These are phyloP conservation scores for Poeciliopsis turneri DNA, from an alignment of 2,797 vertebrate species.

Conservation along the genomic window DNA sequence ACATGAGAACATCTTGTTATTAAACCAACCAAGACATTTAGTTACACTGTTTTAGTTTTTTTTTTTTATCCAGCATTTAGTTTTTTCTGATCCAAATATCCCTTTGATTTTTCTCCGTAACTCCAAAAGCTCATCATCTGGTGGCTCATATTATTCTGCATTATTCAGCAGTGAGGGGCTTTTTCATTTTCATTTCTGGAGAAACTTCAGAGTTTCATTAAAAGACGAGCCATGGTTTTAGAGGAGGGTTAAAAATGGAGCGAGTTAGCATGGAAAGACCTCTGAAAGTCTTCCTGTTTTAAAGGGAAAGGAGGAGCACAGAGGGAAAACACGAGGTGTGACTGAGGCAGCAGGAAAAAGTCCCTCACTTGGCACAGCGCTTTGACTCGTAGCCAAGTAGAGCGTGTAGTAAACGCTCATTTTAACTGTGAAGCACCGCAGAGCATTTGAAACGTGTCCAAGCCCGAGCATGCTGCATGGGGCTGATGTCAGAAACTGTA, in stretches of 20 bases:
- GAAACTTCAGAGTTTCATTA: conserved; percentile 41
- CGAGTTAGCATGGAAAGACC: conserved; percentile 32
- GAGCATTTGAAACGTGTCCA: conserved; percentile 67
- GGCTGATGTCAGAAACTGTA: conserved; percentile 72
- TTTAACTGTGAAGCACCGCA: conserved; percentile 60
- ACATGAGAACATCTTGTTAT: too few species aligned
- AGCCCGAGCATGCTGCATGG: conserved; percentile 36
- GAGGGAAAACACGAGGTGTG: conserved; percentile 43
- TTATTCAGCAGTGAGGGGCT: conserved; percentile 2
- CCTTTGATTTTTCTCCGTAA: conserved; percentile 14
- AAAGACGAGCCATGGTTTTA: conserved; percentile 36
- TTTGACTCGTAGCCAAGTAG: conserved; percentile 74
- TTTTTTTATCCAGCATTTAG: conserved; percentile 10
- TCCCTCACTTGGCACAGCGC: conserved; percentile 27
- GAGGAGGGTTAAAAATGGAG: conserved; percentile 21
- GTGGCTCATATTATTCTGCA: conserved; percentile 5
- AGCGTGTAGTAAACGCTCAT: conserved; percentile 55
- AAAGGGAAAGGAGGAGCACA: conserved; percentile 21
- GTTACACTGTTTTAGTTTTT: neutral
- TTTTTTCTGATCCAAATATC: conserved; percentile 23
- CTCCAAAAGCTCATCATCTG: neutral
- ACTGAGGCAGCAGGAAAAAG: conserved; percentile 46
- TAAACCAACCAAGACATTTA: neutral
- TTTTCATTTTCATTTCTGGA: conserved; percentile 19
- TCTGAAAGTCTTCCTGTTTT: conserved; percentile 52